Percentiles rank a stretch among this genome's conserved stretches.
Conservation (phyloP, 2,888 invertebrate species). For the Empis livida region DNA sequence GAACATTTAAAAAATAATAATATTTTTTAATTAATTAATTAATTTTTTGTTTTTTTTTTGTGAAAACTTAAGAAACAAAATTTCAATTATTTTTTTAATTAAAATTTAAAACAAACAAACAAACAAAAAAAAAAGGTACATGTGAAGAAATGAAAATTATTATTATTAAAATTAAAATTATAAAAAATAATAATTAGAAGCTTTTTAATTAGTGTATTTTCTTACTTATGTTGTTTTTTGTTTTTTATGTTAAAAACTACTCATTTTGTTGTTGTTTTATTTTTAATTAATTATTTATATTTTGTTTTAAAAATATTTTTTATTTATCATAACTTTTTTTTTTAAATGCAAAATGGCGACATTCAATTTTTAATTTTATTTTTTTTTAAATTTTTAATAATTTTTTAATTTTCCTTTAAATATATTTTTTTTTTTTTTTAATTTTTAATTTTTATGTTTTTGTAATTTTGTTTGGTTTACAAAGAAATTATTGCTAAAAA, state of each 20-base stretch:
- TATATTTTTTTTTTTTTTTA: background rate
- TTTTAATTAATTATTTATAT: background rate
- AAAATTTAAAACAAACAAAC: too few species aligned
- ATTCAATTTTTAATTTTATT: too few species aligned
- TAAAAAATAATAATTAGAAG: background rate
- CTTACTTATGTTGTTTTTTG: background rate
- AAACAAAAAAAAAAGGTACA: too few species aligned
- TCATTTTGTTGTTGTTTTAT: background rate
- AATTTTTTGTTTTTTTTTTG: too few species aligned
- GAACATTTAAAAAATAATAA: too few species aligned
- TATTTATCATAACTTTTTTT: background rate
- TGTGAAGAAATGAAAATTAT: background rate
- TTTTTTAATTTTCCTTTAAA: background rate
- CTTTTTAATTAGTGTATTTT: background rate
- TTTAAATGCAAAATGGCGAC: slow-evolving; percentile 3
- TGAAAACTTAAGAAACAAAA: too few species aligned
- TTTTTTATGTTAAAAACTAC: background rate
- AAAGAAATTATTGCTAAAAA: background rate
- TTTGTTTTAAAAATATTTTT: background rate
- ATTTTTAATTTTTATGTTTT: too few species aligned
- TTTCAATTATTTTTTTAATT: too few species aligned
- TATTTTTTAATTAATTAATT: too few species aligned
- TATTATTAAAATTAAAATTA: background rate
- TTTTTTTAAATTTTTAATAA: background rate
- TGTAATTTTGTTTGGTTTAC: background rate